These are phyloP conservation scores for Egretta garzetta DNA, from an alignment of 2,113 vertebrate species.

Conservation along the genomic window DNA sequence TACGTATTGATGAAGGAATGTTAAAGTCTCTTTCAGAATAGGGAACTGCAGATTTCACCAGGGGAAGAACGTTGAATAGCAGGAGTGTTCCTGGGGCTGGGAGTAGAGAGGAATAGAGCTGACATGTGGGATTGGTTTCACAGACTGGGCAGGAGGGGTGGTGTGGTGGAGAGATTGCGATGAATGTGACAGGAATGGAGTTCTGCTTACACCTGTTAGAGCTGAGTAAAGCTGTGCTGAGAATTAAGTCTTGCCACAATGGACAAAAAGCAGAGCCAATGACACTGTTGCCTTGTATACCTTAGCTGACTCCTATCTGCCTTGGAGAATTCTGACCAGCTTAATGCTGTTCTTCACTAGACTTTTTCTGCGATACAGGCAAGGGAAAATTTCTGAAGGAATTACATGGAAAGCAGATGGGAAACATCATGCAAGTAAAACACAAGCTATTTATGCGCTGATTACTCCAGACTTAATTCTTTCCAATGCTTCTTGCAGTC, in stretches of 20 bases:
- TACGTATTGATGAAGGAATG: background rate
- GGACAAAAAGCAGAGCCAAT: rapidly evolving
- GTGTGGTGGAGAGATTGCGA: background rate
- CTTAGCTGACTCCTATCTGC: background rate
- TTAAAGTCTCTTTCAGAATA: rapidly evolving
- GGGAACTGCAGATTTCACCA: background rate
- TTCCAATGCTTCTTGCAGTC: background rate
- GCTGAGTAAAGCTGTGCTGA: background rate
- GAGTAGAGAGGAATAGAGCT: background rate
- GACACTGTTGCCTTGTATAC: rapidly evolving
- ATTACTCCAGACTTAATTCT: background rate
- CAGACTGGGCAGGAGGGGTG: background rate
- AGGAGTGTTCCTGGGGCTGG: background rate
- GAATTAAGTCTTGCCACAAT: background rate
- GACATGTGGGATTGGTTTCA: background rate
- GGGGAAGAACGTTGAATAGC: background rate
- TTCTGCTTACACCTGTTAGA: background rate
- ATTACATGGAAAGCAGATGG: background rate
- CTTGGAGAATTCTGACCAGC: background rate
- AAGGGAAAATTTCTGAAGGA: background rate
- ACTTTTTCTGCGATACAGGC: background rate
- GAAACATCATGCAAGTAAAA: background rate
- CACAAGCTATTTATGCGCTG: background rate
- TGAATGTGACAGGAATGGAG: background rate
- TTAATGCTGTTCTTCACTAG: background rate